Evolutionary conservation across 2,888 invertebrate genomes (phyloP).

Genomic region (Timema cristinae): DNA sequence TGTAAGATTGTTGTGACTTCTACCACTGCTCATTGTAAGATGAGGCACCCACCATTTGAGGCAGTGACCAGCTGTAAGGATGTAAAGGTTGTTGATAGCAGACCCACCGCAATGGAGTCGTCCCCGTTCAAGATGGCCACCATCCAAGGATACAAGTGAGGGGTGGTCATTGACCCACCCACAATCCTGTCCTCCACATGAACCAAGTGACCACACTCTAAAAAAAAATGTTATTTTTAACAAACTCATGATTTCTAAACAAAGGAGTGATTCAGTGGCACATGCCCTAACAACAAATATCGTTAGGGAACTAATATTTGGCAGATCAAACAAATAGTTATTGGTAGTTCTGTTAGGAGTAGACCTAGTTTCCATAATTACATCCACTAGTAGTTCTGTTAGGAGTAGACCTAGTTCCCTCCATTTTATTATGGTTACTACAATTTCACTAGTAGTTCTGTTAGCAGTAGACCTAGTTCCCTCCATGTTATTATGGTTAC

Average conservation of each 20-base stretch:
- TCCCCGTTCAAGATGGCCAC: constrained; percentile 49
- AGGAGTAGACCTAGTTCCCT: background rate
- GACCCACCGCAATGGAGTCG: constrained; percentile 54
- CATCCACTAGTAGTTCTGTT: background rate
- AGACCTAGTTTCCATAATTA: too few relatives aligned
- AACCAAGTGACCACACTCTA: constrained; percentile 41
- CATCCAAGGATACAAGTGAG: constrained; percentile 55
- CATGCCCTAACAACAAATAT: too few relatives aligned
- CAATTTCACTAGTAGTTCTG: too few relatives aligned
- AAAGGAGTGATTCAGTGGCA: background rate
- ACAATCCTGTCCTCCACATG: constrained; percentile 54
- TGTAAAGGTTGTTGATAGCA: constrained; percentile 52
- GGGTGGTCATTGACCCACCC: constrained; percentile 49
- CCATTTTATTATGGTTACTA: too few relatives aligned
- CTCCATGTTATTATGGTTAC: too few relatives aligned
- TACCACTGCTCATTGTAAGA: too few relatives aligned
- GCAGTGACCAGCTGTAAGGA: constrained; percentile 57
- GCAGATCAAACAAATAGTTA: too few relatives aligned
- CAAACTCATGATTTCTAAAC: background rate
- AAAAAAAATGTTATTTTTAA: background rate
- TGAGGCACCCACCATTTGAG: constrained; percentile 48
- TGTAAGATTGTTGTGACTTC: too few relatives aligned
- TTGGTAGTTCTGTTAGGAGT: background rate
- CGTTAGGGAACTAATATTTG: too few relatives aligned
- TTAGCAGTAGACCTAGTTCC: too few relatives aligned